Base-by-base conservation (phyloP, 2,113 vertebrate genomes). In the Serilophus lunatus region DNA sequence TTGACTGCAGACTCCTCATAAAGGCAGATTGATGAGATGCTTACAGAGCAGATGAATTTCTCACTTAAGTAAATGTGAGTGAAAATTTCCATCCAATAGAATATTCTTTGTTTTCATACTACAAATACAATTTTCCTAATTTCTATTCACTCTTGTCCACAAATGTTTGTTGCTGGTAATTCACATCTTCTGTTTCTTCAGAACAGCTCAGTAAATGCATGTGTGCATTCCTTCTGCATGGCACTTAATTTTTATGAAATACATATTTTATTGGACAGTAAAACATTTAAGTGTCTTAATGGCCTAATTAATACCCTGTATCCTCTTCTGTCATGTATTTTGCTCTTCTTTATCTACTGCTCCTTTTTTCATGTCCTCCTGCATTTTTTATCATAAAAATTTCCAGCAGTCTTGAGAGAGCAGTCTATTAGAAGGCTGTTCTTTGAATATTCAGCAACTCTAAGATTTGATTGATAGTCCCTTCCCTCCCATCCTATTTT, bases 301-400 rank as follows among this genome's bases (percentile, higher is more conserved):
- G 83, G 91, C 69, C 83, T 95, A 96, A 96, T 97, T 96, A 95
- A 96, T 96, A 88, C 82, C 59, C 79, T 75, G 26, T 78, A 89
- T 88, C 59, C 84, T 31, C 53, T 87, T 82, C 80, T 94, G 50
- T 51, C 84, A 42, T 91, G 63, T 89, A 47, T 89, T 92, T 94
- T 95, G 78, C 89, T 80, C 66, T 93, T 94, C 25, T 1, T 91
- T 94, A 51, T 57, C 45, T 90, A 7, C 66, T 79, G 70, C 45
- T 92, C n/a, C 36, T 80, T 91, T 87, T 89, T 79, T 64, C 78
- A 70, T 76, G 63, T 82, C 40, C 40, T 81, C 1, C 0, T 96
- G 80, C 82, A 93, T 93, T 95, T 95, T 95, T 88, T 38, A 86
- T 92, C 65, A 88, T 61, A 50, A 92, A 95, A 90, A 93, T 86